These are phyloP conservation scores for Cheiracanthium punctorium DNA, from an alignment of 2,888 invertebrate species.

Conservation along the genomic window DNA sequence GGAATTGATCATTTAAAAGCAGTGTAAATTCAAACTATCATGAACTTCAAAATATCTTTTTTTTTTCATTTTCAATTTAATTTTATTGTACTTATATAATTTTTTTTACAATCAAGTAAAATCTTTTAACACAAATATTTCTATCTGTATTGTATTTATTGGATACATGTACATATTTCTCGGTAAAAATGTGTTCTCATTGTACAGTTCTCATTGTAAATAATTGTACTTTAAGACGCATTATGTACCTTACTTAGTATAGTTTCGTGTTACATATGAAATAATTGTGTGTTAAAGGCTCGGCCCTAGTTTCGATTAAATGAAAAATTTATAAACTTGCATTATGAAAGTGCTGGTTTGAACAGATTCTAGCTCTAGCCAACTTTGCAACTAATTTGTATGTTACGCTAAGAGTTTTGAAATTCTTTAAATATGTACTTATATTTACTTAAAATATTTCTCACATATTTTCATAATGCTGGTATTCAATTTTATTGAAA, in stretches of 20 bases:
- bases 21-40: too few relatives aligned
- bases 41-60: too few relatives aligned
- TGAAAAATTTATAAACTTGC: neutral
- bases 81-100: neutral
- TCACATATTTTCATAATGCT: constrained; percentile 25
- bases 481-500: constrained; percentile 7
- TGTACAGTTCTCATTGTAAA: neutral
- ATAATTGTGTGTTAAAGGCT: neutral
- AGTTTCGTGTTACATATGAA: neutral
- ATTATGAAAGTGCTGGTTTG: neutral
- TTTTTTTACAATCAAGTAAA: neutral
- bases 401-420: neutral
- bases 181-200: neutral
- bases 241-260: neutral
- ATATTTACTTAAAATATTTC: neutral
- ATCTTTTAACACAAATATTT: neutral
- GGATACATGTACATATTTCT: neutral
- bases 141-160: neutral
- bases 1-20: too few relatives aligned
- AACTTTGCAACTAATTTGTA: neutral
- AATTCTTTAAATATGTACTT: neutral
- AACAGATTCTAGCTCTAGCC: neutral
- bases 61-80: too few relatives aligned
- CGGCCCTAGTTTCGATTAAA: neutral
- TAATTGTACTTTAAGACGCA: neutral